These are phyloP conservation scores for Tiliqua scincoides DNA, from an alignment of 2,113 vertebrate species.

Conservation along the genomic window DNA sequence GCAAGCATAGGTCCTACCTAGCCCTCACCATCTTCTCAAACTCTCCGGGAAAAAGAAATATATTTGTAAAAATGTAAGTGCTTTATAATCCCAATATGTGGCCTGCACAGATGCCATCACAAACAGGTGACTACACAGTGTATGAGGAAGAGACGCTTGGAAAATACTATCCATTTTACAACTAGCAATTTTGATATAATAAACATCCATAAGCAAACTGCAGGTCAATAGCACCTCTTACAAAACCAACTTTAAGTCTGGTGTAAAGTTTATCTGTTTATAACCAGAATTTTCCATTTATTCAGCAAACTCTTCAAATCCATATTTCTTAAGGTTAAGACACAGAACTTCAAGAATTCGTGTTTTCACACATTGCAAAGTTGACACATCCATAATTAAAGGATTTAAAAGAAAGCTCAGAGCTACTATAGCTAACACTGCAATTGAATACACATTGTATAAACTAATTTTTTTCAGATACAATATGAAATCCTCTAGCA, in stretches of 20 bases:
- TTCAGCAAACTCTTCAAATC: constrained; percentile 12
- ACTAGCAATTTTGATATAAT: neutral
- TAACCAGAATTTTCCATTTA: neutral
- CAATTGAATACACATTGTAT: neutral
- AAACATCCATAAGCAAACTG: neutral
- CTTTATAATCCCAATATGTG: neutral
- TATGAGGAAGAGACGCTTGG: neutral
- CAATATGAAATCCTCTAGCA: too few relatives aligned
- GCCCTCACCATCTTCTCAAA: neutral
- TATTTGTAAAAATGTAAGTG: neutral
- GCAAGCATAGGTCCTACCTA: neutral
- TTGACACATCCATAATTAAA: neutral
- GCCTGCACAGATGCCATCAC: neutral
- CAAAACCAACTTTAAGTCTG: neutral
- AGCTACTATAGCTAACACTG: too few relatives aligned
- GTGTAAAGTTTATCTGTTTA: neutral
- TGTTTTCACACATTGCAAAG: neutral
- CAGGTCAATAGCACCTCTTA: neutral
- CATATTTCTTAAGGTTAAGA: neutral
- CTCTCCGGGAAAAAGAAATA: neutral
- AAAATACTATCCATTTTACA: neutral
- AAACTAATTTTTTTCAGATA: neutral
- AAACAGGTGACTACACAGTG: neutral
- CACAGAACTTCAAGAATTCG: neutral
- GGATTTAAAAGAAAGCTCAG: neutral